Conservation (phyloP, 2,797 vertebrate species). For the Nyctibius grandis region DNA sequence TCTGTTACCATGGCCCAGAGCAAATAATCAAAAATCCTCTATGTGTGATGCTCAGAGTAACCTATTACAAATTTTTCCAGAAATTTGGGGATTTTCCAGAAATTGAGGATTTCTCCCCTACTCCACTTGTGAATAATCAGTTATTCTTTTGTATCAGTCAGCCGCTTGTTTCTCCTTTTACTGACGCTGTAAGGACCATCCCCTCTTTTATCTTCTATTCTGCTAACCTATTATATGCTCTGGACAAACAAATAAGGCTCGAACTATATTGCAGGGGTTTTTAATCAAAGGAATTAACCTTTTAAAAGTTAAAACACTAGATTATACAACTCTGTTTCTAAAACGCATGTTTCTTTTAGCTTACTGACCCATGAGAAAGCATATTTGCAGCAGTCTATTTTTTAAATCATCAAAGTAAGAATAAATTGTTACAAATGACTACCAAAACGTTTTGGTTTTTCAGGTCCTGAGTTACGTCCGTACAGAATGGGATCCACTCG, state of each 20-base stretch:
- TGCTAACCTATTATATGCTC: background rate
- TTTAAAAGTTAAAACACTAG: background rate
- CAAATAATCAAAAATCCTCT: background rate
- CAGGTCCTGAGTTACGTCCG: conserved; percentile 83
- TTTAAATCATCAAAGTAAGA: background rate
- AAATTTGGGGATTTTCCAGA: background rate
- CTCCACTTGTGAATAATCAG: background rate
- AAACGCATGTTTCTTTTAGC: background rate
- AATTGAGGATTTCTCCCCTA: background rate
- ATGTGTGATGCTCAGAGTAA: background rate
- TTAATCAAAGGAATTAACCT: background rate
- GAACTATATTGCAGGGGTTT: background rate
- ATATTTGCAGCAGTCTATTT: background rate
- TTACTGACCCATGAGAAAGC: background rate
- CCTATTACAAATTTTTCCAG: background rate
- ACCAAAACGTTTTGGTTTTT: conserved; percentile 5
- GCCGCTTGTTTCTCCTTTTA: background rate
- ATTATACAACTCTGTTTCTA: background rate
- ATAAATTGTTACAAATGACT: background rate
- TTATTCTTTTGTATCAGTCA: background rate
- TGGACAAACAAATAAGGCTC: background rate
- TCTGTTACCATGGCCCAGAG: background rate
- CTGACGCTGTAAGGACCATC: background rate
- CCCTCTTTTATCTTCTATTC: background rate
- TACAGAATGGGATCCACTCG: conserved; percentile 82